Base-by-base conservation (phyloP, 2,888 invertebrate species). In the Notodromas monacha region DNA sequence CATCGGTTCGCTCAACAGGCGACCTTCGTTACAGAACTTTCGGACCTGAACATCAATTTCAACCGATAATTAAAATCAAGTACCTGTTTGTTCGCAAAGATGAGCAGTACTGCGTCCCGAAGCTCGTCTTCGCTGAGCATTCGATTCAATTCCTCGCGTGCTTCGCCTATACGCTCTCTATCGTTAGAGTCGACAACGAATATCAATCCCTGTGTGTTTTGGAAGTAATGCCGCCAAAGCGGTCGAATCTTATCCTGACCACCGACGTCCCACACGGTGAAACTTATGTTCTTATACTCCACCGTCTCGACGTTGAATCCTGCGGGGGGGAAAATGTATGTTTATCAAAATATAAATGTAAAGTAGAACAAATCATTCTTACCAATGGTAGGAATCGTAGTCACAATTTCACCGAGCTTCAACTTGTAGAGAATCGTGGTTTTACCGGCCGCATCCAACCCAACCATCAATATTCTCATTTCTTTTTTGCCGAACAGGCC, bases 181-280 rank as follows among this genome's bases (percentile, higher is more conserved):
- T 96, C 92, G 56, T 92, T 96, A 60, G 86, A 89, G 63, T 96
- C 92, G 53, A 96, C 89, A 55, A 96, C 92, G 53, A 96, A 96
- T 56, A 96, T 96, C 56, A 96, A 67, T 56, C 79, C 77, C 74
- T 84, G 81, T 58, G 81, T 84, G 51, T 84, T 84, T 58, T 84
- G 81, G 65, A 84, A 84, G 57, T 84, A 84, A 60, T 84, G 81
- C 63, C 84, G 70, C 84, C 84, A 84, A 49, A 84, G 57, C 45
- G 81, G 84, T 56, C 84, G n/a, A n/a, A n/a, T n/a, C n/a, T n/a
- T n/a, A n/a, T n/a, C n/a, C n/a, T n/a, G n/a, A n/a, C n/a, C n/a
- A 52, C 84, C 84, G 37, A 84, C 81, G 55, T 84, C 81, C 81
- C 81, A 84, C 43, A 84, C 81, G 43, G 84, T 84, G 61, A 84